Percentiles rank a stretch among this genome's conserved stretches.
Conservation (phyloP, 1,140 invertebrate genomes). For the Hypothenemus hampei region DNA sequence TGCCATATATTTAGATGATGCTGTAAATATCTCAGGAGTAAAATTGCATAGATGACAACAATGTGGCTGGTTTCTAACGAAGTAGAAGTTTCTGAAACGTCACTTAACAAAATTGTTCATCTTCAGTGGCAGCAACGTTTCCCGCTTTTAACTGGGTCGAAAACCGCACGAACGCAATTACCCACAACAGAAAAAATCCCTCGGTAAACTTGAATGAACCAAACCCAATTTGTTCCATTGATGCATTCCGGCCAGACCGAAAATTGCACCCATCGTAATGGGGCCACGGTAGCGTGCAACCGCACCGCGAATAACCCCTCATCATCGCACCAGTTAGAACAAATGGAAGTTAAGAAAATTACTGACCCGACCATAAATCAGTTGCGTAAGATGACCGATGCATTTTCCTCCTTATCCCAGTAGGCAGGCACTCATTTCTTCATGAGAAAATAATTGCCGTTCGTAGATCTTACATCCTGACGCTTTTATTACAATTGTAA, state of each 20-base stretch:
- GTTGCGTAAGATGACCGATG: slow-evolving; percentile 1
- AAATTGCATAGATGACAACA: too few species aligned
- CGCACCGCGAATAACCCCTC: slow-evolving; percentile 30
- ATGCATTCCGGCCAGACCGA: slow-evolving; percentile 19
- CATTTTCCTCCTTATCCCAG: too few species aligned
- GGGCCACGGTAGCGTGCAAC: slow-evolving; percentile 31
- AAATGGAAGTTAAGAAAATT: slow-evolving; percentile 28
- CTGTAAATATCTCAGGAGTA: too few species aligned
- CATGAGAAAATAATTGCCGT: too few species aligned
- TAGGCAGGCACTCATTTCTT: too few species aligned
- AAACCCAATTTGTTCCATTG: slow-evolving; percentile 9
- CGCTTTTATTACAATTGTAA: not conserved
- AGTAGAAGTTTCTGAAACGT: too few species aligned
- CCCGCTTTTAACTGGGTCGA: too few species aligned
- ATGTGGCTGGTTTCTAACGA: too few species aligned
- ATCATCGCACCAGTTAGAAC: slow-evolving; percentile 31
- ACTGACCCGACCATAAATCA: slow-evolving; percentile 15
- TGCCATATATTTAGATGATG: too few species aligned
- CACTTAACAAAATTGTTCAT: too few species aligned
- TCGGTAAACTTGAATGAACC: not conserved
- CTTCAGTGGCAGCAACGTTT: too few species aligned
- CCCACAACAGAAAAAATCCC: not conserved
- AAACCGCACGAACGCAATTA: not conserved
- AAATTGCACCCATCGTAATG: slow-evolving; percentile 21
- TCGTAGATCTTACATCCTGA: too few species aligned